A percentile compares a stretch with the other conserved stretches of the same genome.
These are phyloP conservation scores for Muscidifurax raptorellus DNA, from an alignment of 1,140 invertebrate genomes.

Conservation along the genomic window DNA sequence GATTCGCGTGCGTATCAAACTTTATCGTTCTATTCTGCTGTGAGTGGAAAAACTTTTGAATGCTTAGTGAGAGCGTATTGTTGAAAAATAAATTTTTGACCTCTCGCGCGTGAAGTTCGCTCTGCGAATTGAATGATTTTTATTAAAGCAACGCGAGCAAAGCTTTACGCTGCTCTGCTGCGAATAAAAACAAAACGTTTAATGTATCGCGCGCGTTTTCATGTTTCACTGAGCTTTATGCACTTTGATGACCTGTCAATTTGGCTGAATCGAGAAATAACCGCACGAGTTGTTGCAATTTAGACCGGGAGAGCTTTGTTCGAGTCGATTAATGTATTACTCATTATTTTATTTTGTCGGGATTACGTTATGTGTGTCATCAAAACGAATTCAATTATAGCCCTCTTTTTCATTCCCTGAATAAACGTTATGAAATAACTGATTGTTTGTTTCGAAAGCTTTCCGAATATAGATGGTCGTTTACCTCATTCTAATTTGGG, in stretches of 20 bases:
- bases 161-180: background rate
- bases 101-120: background rate
- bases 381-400: background rate
- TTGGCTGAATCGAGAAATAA: conserved; percentile 6
- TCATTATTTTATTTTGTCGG: background rate
- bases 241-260: conserved; percentile 39
- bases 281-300: background rate
- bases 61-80: background rate
- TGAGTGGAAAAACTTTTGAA: background rate
- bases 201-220: background rate
- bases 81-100: background rate
- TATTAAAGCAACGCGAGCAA: background rate
- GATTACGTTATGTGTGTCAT: background rate
- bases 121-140: conserved; percentile 16
- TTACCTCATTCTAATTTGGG: conserved; percentile 65
- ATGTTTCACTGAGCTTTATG: background rate
- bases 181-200: conserved; percentile 20
- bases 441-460: background rate
- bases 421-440: background rate
- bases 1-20: background rate
- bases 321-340: too few species aligned
- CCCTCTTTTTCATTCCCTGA: background rate
- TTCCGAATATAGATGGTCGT: conserved; percentile 54
- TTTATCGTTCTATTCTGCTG: background rate
- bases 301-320: background rate